Base-by-base conservation (phyloP, 2,797 vertebrate genomes). In the Enteromius treurensis region DNA sequence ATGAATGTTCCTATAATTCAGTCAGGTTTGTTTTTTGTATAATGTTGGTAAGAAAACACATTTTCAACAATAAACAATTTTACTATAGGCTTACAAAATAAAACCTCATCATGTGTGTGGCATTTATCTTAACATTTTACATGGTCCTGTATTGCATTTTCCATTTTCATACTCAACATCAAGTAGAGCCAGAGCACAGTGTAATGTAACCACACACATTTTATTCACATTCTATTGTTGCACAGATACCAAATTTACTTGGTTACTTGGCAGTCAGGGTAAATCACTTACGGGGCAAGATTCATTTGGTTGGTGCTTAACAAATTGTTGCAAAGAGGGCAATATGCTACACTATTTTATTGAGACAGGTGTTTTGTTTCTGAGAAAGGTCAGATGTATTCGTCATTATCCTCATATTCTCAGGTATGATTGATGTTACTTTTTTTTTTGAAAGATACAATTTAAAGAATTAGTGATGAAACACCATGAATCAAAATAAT, bases 401-500 rank as follows among this genome's bases (percentile, higher is more conserved):
- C 60, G 73, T 37, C 10, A 51, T 47, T 15, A 47, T 82, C 32
- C 37, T 26, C 15, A 70, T 65, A 60, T 55, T 8, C 42, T 23
- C 53, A 90, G 87, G 87, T 90, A 77, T 84, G 69, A 69, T 21
- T 53, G 49, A 7, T 6, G 29, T 4, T 26, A 5, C 17, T 49
- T 49, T 51, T 6, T 6, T 17, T 17, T 49, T 17, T 49, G 15
- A 49, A 49, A 49, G 47, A 17, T 49, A 17, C 15, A 5, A 47
- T 51, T 47, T 17, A 68, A 29, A 37, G 42, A 23, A 51, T 40
- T 4, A 17, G 32, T 40, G 45, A 37, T 29, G 4, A 32, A 32
- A 21, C 19, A 5, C 23, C 4, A 53, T 32, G 69, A 29, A 71
- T 17, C 23, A 9, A 71, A 71, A 49, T 32, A 5, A 19, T 17